Evolutionary conservation across 2,113 vertebrate species (phyloP).

Genomic region (Cathartes aura): DNA sequence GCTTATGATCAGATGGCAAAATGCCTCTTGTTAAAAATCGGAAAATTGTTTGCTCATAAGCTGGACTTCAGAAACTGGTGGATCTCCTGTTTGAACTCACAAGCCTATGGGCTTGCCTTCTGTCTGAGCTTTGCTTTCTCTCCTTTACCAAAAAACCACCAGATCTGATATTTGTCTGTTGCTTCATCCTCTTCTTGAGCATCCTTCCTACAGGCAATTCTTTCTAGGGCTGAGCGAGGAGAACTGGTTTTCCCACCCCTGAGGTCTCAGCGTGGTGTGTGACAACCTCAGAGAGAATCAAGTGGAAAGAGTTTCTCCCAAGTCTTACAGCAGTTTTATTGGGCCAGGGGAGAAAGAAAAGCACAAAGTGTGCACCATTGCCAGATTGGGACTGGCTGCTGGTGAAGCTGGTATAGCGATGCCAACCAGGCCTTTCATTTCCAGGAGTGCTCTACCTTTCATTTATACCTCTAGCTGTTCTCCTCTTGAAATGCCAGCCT

Average conservation of each 20-base stretch:
- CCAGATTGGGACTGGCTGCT: slow-evolving; percentile 35
- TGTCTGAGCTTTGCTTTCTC: background rate
- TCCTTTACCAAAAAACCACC: background rate
- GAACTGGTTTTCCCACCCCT: background rate
- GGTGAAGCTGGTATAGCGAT: background rate
- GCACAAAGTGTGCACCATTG: background rate
- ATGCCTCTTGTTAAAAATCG: background rate
- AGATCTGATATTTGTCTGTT: background rate
- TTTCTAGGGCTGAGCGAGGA: background rate
- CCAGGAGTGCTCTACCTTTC: background rate
- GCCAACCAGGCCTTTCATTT: background rate
- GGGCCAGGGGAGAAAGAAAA: background rate
- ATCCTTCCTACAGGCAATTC: background rate
- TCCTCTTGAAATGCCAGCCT: background rate
- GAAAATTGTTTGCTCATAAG: background rate
- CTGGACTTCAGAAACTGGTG: background rate
- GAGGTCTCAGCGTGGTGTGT: background rate
- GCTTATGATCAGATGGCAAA: background rate
- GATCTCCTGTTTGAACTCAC: background rate
- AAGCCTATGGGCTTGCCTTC: background rate
- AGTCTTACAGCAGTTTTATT: background rate
- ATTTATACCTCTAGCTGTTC: background rate
- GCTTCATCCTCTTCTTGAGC: background rate
- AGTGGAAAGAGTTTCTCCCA: background rate
- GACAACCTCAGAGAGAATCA: background rate